A percentile compares a stretch with the other conserved stretches of the same genome.
Conservation (phyloP, 2,797 vertebrate species). For the Moxostoma hubbsi region DNA sequence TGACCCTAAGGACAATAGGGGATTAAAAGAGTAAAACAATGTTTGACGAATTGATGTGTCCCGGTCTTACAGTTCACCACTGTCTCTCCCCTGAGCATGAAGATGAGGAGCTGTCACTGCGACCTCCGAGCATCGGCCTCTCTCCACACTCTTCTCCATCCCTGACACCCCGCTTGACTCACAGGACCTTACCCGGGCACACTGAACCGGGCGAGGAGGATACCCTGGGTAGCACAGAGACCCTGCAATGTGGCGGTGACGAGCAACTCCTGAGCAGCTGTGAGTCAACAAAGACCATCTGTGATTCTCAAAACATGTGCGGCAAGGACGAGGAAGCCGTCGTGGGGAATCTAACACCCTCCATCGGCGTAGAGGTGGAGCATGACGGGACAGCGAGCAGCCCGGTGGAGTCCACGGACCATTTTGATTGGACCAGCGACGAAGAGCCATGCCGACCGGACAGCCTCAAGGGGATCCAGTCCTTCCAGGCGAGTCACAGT, state of each 20-base stretch:
- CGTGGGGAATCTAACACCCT: slow-evolving; percentile 63
- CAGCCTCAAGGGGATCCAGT: slow-evolving; percentile 88
- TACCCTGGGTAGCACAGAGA: slow-evolving; percentile 77
- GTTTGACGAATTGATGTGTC: neutral
- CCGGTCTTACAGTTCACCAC: slow-evolving; percentile 62
- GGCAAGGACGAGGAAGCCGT: slow-evolving; percentile 34
- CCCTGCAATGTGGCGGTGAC: slow-evolving; percentile 76
- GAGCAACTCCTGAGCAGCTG: slow-evolving; percentile 89
- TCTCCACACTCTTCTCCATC: slow-evolving; percentile 81
- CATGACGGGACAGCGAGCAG: slow-evolving; percentile 68
- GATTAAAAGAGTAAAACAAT: no score
- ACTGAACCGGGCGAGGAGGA: slow-evolving; percentile 25
- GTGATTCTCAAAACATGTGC: slow-evolving; percentile 73
- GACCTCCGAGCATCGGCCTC: slow-evolving; percentile 76
- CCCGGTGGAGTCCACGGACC: slow-evolving; percentile 70
- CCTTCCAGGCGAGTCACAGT: slow-evolving; percentile 87
- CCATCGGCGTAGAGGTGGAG: slow-evolving; percentile 78
- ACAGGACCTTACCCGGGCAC: slow-evolving; percentile 43
- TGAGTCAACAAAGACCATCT: slow-evolving; percentile 90
- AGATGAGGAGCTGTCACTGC: slow-evolving; percentile 70
- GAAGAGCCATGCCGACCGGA: slow-evolving; percentile 85
- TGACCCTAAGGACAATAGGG: no score
- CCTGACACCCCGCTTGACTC: slow-evolving; percentile 62
- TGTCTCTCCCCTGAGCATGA: slow-evolving; percentile 70
- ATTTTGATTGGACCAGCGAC: slow-evolving; percentile 73